Conservation (phyloP, 2,113 vertebrate species). For the Corythoichthys haematopterus region DNA sequence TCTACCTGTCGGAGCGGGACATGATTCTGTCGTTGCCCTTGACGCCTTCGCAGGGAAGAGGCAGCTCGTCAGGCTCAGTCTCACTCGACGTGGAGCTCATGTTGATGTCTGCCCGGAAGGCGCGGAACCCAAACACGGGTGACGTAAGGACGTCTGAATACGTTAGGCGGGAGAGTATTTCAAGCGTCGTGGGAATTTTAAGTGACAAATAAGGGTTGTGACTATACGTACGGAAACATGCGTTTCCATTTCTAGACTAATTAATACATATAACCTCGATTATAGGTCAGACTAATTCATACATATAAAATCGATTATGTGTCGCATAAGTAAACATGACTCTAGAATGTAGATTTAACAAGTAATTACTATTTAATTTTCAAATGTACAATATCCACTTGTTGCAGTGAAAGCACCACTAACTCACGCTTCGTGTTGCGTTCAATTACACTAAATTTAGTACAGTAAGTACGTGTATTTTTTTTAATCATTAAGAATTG, state of each 20-base stretch:
- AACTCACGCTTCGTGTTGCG: too few species aligned
- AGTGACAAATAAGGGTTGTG: not conserved
- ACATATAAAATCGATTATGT: too few species aligned
- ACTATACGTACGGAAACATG: not conserved
- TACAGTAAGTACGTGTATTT: too few species aligned
- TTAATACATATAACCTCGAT: not conserved
- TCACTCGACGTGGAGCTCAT: slow-evolving; percentile 14
- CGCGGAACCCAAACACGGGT: slow-evolving; percentile 49
- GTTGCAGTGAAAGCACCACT: too few species aligned
- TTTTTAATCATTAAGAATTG: too few species aligned
- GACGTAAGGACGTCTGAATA: slow-evolving; percentile 40
- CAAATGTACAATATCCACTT: too few species aligned
- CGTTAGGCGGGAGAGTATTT: slow-evolving; percentile 12
- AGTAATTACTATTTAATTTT: too few species aligned
- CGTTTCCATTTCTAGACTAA: not conserved
- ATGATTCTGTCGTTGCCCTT: slow-evolving; percentile 42
- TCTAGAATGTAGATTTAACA: too few species aligned
- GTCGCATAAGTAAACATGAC: too few species aligned
- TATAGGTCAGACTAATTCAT: too few species aligned
- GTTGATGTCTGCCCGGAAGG: slow-evolving; percentile 33
- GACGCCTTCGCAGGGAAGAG: slow-evolving; percentile 20
- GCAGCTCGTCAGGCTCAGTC: slow-evolving; percentile 17
- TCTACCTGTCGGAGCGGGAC: slow-evolving; percentile 65
- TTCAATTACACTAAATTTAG: too few species aligned
- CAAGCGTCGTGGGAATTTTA: not conserved